phyloP scores from a whole-genome alignment of 2,797 vertebrate species.

The Enteromius fasciolatus region DNA sequence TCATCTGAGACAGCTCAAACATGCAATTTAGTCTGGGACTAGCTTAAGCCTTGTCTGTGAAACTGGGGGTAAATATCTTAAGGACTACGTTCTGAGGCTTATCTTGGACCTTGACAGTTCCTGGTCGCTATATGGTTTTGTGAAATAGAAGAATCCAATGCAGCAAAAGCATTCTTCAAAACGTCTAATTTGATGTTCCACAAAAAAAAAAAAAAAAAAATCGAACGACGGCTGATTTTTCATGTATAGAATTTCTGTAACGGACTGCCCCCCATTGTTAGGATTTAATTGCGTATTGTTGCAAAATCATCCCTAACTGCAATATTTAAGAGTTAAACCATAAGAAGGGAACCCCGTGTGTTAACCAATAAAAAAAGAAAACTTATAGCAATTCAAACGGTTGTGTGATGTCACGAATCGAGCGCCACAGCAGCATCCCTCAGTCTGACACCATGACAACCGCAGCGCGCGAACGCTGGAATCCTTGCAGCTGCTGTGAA shows the following conservation, averaged over 20 bases:
- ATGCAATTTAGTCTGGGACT: too few species aligned
- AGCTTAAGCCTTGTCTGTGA: too few species aligned
- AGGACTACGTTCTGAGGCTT: background rate
- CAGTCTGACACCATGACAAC: constrained; percentile 56
- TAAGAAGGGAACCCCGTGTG: background rate
- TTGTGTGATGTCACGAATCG: constrained; percentile 25
- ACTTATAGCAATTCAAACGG: constrained; percentile 21
- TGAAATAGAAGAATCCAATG: background rate
- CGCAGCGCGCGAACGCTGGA: constrained; percentile 47
- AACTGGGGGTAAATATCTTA: background rate
- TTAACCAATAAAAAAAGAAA: constrained; percentile 35
- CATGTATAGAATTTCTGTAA: background rate
- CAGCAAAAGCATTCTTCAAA: background rate
- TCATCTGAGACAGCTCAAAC: too few species aligned
- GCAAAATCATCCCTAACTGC: background rate
- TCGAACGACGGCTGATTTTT: background rate
- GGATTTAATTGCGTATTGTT: background rate
- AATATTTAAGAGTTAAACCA: constrained; percentile 14
- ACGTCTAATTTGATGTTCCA: background rate
- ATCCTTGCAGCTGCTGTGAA: constrained; percentile 27
- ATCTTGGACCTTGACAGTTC: background rate
- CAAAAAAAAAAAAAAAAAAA: background rate
- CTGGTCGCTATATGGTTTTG: background rate
- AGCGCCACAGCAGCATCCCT: constrained; percentile 40
- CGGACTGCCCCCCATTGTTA: background rate